A percentile compares a stretch with the other conserved stretches of the same genome.
phyloP scores from a whole-genome alignment of 2,797 vertebrate species.

The Adelosebastes latens region DNA sequence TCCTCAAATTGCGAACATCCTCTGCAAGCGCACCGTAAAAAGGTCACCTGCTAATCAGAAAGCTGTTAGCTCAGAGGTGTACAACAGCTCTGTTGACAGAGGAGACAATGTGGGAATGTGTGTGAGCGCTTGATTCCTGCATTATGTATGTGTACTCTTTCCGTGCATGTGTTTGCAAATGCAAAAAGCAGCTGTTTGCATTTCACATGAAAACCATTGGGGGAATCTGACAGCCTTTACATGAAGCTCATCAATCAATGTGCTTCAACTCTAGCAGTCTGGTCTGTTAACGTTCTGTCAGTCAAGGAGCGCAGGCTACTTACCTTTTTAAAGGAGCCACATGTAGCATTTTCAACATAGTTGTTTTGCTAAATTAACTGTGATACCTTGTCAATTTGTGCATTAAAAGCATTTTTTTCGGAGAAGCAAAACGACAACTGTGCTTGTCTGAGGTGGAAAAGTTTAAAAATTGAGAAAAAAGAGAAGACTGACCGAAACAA shows the following conservation, averaged over 20 bases:
- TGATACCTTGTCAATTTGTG: not conserved
- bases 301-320: not conserved
- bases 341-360: not conserved
- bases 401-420: not conserved
- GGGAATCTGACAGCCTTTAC: conserved; percentile 8
- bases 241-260: conserved; percentile 32
- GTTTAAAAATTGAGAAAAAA: not conserved
- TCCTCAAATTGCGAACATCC: not conserved
- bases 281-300: not conserved
- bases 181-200: conserved; percentile 5
- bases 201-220: conserved; percentile 2
- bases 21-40: not conserved
- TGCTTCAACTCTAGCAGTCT: not conserved
- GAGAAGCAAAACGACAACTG: not conserved
- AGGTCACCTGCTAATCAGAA: conserved; percentile 48
- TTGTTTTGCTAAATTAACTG: not conserved
- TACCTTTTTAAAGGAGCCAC: not conserved
- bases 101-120: conserved; percentile 8
- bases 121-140: not conserved
- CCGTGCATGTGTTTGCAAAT: conserved; percentile 6
- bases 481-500: no score
- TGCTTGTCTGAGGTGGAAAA: not conserved
- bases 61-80: not conserved
- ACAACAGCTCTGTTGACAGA: conserved; percentile 25
- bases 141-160: conserved; percentile 13